Percentiles rank a stretch among this genome's conserved stretches.
These are phyloP conservation scores for Notarius lentiginosus DNA, from an alignment of 2,113 vertebrate genomes.

Conservation along the genomic window DNA sequence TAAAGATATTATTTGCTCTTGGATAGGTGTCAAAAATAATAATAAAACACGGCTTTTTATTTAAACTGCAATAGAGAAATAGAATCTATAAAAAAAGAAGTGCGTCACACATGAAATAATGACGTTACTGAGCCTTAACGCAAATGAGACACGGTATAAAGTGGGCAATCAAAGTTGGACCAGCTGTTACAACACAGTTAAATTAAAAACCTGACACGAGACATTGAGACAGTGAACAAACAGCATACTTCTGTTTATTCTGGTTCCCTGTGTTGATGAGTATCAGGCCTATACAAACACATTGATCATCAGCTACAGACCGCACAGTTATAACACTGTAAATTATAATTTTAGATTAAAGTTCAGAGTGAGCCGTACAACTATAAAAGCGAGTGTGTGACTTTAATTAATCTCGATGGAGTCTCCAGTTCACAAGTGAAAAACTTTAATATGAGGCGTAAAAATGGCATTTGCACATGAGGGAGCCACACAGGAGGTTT, in stretches of 20 bases:
- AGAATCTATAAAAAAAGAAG: neutral
- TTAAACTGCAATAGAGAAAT: neutral
- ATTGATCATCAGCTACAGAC: neutral
- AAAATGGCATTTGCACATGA: neutral
- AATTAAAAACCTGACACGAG: neutral
- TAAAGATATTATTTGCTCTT: neutral
- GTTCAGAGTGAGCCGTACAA: neutral
- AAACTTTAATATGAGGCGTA: neutral
- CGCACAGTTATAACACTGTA: neutral
- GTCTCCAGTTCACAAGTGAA: neutral
- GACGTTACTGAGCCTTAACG: neutral
- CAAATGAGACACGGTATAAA: neutral
- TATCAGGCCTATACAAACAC: neutral
- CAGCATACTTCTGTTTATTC: slow-evolving; percentile 1
- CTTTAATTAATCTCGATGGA: slow-evolving; percentile 6
- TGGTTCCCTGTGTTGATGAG: neutral
- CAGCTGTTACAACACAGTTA: slow-evolving; percentile 22
- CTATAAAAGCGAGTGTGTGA: neutral
- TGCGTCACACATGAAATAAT: neutral
- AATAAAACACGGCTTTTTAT: neutral
- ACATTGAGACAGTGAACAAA: slow-evolving; percentile 17
- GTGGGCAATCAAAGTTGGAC: neutral
- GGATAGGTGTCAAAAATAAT: neutral
- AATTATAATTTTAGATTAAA: neutral
- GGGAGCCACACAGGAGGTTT: neutral